Conservation (phyloP, 64 coral and sea anemone genomes). For the Acropora tenuis region DNA sequence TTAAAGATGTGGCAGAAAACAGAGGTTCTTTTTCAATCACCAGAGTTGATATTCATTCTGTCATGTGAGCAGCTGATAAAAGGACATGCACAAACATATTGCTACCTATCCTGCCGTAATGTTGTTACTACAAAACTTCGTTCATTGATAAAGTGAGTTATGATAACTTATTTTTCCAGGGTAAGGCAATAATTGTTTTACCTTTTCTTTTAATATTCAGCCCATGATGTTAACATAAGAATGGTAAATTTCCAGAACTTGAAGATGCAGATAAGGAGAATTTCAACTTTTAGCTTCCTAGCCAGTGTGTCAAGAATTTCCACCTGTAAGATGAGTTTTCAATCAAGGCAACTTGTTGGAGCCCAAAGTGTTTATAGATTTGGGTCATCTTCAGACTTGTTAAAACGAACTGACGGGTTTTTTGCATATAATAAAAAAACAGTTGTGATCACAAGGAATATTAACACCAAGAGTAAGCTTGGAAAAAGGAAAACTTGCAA, state of each 20-base stretch:
- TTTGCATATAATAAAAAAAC: background rate
- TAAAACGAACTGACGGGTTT: background rate
- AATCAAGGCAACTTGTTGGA: background rate
- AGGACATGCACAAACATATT: too few relatives aligned
- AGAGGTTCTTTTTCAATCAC: too few relatives aligned
- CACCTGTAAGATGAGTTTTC: background rate
- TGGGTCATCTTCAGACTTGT: background rate
- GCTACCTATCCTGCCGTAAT: too few relatives aligned
- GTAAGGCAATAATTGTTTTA: background rate
- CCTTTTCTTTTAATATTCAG: background rate
- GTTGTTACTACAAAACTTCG: too few relatives aligned
- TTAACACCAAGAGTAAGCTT: conserved; percentile 69
- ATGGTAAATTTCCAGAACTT: background rate
- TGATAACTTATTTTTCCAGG: too few relatives aligned
- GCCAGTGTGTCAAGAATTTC: background rate
- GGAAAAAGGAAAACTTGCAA: conserved; percentile 91
- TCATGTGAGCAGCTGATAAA: too few relatives aligned
- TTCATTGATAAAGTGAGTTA: too few relatives aligned
- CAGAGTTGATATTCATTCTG: too few relatives aligned
- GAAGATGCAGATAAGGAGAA: background rate
- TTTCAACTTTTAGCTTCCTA: background rate
- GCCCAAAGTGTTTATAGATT: conserved; percentile 5
- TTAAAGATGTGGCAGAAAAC: too few relatives aligned
- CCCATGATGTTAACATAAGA: background rate
- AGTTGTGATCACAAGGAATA: background rate